Percentiles rank a stretch among this genome's conserved stretches.
Evolutionary conservation across 2,113 vertebrate species (phyloP).

Genomic region (Pluvialis apricaria): DNA sequence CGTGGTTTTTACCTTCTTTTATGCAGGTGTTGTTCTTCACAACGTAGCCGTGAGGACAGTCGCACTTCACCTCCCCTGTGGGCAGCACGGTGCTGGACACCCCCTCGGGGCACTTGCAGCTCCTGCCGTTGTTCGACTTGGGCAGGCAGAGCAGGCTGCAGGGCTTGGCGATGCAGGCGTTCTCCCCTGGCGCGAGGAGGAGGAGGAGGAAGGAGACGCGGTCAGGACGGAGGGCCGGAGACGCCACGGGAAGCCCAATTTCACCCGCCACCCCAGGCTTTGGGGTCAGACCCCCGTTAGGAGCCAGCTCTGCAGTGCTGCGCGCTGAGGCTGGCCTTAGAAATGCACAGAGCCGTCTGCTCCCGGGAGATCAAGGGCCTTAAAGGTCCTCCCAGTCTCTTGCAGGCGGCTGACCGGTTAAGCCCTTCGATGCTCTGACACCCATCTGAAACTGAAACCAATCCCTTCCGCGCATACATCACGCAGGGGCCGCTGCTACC

Average conservation of each 20-base stretch:
- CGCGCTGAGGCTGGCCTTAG: neutral
- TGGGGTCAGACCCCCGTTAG: accelerated
- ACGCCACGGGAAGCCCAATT: accelerated
- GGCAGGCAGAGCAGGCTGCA: slow-evolving; percentile 94
- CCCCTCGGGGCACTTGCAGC: slow-evolving; percentile 89
- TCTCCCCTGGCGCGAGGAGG: slow-evolving; percentile 74
- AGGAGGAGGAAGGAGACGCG: neutral
- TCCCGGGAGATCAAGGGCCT: neutral
- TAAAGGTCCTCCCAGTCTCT: neutral
- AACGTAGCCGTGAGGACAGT: slow-evolving; percentile 86
- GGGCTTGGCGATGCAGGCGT: slow-evolving; percentile 83
- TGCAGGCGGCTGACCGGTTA: neutral
- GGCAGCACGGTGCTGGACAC: slow-evolving; percentile 74
- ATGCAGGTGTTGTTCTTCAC: slow-evolving; percentile 82
- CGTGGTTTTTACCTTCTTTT: slow-evolving; percentile 78
- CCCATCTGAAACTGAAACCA: neutral
- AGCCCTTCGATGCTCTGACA: neutral
- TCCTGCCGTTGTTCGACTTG: slow-evolving; percentile 78
- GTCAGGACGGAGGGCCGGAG: neutral
- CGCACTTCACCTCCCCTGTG: slow-evolving; percentile 82
- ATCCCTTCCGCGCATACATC: neutral
- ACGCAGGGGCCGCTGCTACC: accelerated
- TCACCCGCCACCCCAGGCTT: neutral
- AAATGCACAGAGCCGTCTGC: neutral
- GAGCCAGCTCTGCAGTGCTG: neutral